These are phyloP conservation scores for Spheniscus humboldti DNA, from an alignment of 2,797 vertebrate species.

Conservation along the genomic window DNA sequence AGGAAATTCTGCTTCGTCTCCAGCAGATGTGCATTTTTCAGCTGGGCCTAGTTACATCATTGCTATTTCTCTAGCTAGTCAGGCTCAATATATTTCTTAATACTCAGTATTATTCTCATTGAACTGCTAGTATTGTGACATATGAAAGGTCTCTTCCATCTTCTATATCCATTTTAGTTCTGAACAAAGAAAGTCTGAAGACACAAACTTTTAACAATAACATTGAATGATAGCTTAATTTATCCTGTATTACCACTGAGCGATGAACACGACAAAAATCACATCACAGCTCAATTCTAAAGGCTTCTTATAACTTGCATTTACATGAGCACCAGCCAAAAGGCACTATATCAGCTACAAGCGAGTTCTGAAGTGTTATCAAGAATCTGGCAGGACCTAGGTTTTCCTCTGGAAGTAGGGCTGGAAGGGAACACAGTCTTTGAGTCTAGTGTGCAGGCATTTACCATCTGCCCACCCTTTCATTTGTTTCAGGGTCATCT, in stretches of 20 bases:
- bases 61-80: neutral
- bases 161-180: neutral
- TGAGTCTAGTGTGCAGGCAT: neutral
- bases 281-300: neutral
- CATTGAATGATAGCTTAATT: neutral
- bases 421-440: neutral
- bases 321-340: neutral
- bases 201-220: neutral
- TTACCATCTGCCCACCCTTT: neutral
- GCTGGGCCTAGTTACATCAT: neutral
- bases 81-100: neutral
- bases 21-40: neutral
- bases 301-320: neutral
- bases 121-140: neutral
- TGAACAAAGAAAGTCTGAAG: neutral
- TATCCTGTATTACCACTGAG: neutral
- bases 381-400: accelerated
- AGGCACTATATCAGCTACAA: neutral
- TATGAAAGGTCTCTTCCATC: neutral
- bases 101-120: neutral
- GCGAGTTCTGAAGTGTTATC: neutral
- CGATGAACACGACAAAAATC: neutral
- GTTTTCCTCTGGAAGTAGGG: neutral
- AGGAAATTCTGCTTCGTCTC: neutral
- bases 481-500: neutral